phyloP scores from a whole-genome alignment of 2,113 vertebrate genomes.

The Platichthys stellatus region DNA sequence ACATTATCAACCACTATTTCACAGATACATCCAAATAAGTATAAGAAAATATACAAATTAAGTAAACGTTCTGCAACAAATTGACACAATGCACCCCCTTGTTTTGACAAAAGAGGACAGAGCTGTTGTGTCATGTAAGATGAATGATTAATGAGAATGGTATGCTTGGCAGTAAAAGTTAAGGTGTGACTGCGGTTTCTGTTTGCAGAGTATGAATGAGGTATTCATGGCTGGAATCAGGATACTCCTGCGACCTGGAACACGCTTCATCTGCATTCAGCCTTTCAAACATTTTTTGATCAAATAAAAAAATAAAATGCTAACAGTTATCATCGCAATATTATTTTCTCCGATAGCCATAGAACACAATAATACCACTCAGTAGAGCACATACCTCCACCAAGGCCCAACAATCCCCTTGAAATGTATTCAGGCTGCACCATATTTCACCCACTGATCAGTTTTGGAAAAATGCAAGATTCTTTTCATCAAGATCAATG shows the following conservation, averaged over 20 bases:
- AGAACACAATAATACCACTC: too few species aligned
- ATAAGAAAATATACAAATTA: neutral
- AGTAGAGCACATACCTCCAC: too few species aligned
- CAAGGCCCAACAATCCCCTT: too few species aligned
- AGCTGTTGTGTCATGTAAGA: neutral
- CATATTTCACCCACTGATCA: too few species aligned
- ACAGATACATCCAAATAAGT: too few species aligned
- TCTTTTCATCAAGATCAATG: too few species aligned
- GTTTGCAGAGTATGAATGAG: slow-evolving; percentile 4
- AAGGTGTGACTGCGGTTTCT: slow-evolving; percentile 37
- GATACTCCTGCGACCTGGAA: neutral
- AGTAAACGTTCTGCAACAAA: neutral
- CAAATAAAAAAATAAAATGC: neutral
- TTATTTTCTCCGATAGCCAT: too few species aligned
- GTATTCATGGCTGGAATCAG: neutral
- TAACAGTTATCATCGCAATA: neutral
- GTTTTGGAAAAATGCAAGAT: too few species aligned
- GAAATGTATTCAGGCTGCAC: too few species aligned
- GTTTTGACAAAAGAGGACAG: neutral
- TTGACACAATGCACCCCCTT: neutral
- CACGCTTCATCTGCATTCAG: neutral
- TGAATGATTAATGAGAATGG: slow-evolving; percentile 13
- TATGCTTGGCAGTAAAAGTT: neutral
- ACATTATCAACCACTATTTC: neutral
- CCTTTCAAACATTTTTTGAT: neutral